phyloP scores from a whole-genome alignment of 2,113 vertebrate genomes.

The Puntigrus tetrazona region DNA sequence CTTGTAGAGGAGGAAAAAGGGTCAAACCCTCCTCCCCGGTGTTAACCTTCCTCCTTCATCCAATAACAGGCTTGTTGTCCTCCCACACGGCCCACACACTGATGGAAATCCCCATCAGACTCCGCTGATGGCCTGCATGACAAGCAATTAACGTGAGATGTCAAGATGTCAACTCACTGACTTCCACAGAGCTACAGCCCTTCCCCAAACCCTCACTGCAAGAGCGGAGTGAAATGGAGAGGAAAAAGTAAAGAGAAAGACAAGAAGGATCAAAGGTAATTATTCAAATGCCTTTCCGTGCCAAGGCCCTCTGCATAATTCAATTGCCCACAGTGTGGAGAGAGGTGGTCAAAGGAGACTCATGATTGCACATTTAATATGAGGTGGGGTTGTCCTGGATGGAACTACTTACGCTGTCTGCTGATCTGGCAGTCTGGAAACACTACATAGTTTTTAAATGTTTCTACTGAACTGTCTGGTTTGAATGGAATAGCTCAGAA shows the following conservation, averaged over 20 bases:
- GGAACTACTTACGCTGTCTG: conserved; percentile 38
- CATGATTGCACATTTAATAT: conserved; percentile 53
- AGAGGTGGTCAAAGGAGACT: conserved; percentile 25
- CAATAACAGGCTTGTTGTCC: conserved; percentile 17
- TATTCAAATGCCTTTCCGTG: conserved; percentile 60
- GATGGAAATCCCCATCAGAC: conserved; percentile 57
- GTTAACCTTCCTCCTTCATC: conserved; percentile 4
- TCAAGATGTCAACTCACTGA: conserved; percentile 72
- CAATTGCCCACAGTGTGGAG: conserved; percentile 47
- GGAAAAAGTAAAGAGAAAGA: neutral
- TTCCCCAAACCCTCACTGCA: conserved; percentile 66
- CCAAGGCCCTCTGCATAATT: conserved; percentile 68
- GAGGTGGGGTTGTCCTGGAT: conserved; percentile 53
- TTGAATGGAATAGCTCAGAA: conserved; percentile 6
- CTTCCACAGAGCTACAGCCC: conserved; percentile 68
- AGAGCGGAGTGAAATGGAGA: conserved; percentile 45
- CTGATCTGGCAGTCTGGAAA: no score
- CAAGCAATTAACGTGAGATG: conserved; percentile 70
- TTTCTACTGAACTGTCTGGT: neutral
- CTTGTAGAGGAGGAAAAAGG: conserved; percentile 12
- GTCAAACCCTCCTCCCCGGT: conserved; percentile 29
- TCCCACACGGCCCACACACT: conserved; percentile 16
- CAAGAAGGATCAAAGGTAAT: conserved; percentile 60
- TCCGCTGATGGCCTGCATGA: conserved; percentile 63
- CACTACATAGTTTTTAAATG: no score